Evolutionary conservation across 1,140 invertebrate genomes (phyloP).

Genomic region (Rhysida immarginata): DNA sequence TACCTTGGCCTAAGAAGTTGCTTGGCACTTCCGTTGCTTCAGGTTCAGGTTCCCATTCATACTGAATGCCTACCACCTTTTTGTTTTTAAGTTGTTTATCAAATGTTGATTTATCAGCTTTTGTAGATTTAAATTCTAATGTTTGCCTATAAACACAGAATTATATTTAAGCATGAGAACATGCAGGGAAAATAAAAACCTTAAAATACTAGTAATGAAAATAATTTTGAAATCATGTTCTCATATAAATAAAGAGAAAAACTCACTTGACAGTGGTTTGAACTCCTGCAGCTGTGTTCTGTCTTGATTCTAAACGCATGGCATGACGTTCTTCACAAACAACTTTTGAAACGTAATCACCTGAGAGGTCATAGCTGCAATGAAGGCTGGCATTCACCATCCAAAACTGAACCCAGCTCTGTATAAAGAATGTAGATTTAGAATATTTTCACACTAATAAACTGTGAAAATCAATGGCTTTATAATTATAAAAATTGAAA

Average conservation of each 20-base stretch:
- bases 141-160: neutral
- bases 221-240: too few species aligned
- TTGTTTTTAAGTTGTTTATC: neutral
- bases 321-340: conserved; percentile 15
- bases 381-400: conserved; percentile 10
- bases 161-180: too few species aligned
- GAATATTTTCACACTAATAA: neutral
- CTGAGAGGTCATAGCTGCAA: neutral
- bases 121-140: neutral
- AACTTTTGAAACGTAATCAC: conserved; percentile 6
- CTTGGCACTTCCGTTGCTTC: neutral
- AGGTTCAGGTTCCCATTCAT: conserved; percentile 5
- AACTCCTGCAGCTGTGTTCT: conserved; percentile 3
- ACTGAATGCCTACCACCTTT: neutral
- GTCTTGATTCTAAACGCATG: conserved; percentile 11
- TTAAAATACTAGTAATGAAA: too few species aligned
- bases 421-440: neutral
- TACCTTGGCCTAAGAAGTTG: neutral
- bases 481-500: neutral
- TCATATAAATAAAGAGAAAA: too few species aligned
- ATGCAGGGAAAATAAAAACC: too few species aligned
- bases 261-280: conserved; percentile 14
- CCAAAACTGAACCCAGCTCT: conserved; percentile 14
- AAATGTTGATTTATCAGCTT: neutral
- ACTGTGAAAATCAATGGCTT: neutral